Evolutionary conservation across 2,113 vertebrate species (phyloP).

Genomic region (Myotis yumanensis): DNA sequence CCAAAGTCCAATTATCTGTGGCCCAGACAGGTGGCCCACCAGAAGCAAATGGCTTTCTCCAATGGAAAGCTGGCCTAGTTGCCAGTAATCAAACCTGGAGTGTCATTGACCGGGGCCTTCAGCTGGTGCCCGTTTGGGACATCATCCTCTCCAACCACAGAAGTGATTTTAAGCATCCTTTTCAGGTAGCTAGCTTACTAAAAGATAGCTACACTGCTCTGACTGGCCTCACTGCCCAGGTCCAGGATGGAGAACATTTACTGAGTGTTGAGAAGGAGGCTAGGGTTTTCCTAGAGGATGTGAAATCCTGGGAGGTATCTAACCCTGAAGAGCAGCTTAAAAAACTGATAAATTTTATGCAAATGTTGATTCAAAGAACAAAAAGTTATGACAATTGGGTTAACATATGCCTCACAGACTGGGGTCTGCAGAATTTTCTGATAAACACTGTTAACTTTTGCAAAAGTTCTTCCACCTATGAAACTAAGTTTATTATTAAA

Average conservation of each 20-base stretch:
- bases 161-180: slow-evolving; percentile 60
- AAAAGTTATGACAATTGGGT: no score
- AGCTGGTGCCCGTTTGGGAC: slow-evolving; percentile 82
- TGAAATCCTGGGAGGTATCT: slow-evolving; percentile 65
- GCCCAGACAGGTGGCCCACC: slow-evolving; percentile 77
- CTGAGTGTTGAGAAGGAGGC: neutral
- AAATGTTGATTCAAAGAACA: no score
- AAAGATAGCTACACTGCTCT: slow-evolving; percentile 2
- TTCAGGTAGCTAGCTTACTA: slow-evolving; percentile 58
- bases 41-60: slow-evolving; percentile 42
- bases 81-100: slow-evolving; percentile 77
- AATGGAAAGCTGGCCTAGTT: slow-evolving; percentile 77
- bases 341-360: no score
- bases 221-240: accelerated
- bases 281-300: slow-evolving; percentile 33
- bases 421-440: no score
- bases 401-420: no score
- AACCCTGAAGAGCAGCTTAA: neutral
- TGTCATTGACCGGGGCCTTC: slow-evolving; percentile 77
- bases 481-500: no score
- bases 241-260: slow-evolving; percentile 37
- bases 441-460: no score
- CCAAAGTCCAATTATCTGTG: slow-evolving; percentile 26
- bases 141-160: slow-evolving; percentile 74
- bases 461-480: no score